phyloP scores from a whole-genome alignment of 2,113 vertebrate genomes.

The Protomyctophum bolini region DNA sequence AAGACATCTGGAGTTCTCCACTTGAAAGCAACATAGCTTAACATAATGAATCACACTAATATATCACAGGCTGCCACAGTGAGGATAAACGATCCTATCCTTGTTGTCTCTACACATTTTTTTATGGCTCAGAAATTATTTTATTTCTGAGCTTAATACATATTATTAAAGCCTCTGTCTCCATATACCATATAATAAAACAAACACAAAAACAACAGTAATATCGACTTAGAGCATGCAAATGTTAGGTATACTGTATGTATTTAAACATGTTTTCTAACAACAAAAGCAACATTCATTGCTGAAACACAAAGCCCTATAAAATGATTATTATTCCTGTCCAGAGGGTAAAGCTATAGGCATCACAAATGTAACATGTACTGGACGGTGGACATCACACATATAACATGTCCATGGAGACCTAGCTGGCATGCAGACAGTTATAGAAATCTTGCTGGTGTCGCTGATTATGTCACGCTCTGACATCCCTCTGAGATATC shows the following conservation, averaged over 20 bases:
- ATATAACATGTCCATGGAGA: no score
- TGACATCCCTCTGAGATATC: no score
- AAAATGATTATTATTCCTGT: not conserved
- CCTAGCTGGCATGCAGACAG: no score
- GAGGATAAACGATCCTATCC: conserved; percentile 36
- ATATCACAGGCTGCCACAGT: conserved; percentile 29
- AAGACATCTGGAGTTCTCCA: conserved; percentile 48
- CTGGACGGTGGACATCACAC: no score
- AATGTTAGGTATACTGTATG: not conserved
- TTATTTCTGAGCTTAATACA: conserved; percentile 23
- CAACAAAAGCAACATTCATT: not conserved
- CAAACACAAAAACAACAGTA: conserved; percentile 2
- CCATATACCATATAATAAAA: not conserved
- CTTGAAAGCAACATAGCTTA: conserved; percentile 38
- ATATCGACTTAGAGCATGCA: not conserved
- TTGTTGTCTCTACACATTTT: conserved; percentile 17
- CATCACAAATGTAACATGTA: no score
- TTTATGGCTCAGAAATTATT: conserved; percentile 43
- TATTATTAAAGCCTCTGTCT: conserved; percentile 38
- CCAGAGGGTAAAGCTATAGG: not conserved
- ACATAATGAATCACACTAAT: conserved; percentile 36
- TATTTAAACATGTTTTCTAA: not conserved
- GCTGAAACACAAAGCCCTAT: not conserved
- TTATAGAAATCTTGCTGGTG: no score
- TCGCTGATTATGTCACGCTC: no score